Evolutionary conservation across 1,140 invertebrate genomes (phyloP).

Genomic region (Branchinecta lindahli): DNA sequence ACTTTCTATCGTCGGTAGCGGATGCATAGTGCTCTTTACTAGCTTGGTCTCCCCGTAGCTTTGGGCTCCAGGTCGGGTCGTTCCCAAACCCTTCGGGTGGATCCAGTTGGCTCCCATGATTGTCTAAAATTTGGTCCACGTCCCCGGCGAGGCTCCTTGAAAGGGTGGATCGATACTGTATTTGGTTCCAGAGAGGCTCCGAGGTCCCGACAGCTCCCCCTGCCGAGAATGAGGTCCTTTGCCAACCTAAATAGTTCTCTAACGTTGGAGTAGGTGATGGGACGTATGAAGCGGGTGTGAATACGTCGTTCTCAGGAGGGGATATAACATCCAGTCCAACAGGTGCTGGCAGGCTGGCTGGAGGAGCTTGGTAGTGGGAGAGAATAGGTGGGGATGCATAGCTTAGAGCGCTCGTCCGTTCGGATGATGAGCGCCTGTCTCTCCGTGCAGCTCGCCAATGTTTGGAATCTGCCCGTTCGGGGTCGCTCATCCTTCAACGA

Average conservation of each 20-base stretch:
- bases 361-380: constrained; percentile 17
- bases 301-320: constrained; percentile 16
- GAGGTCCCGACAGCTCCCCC: neutral
- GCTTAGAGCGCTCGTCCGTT: constrained; percentile 12
- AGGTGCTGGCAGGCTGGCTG: constrained; percentile 16
- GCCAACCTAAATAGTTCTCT: constrained; percentile 7
- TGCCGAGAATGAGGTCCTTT: neutral
- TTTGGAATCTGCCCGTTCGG: neutral
- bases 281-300: constrained; percentile 6
- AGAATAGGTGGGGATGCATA: constrained; percentile 17
- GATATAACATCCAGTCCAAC: constrained; percentile 19
- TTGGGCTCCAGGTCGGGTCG: constrained; percentile 13
- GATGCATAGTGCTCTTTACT: neutral
- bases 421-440: constrained; percentile 1
- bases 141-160: constrained; percentile 8
- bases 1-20: constrained; percentile 14
- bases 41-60: constrained; percentile 2
- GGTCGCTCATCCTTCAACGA: neutral
- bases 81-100: constrained; percentile 11
- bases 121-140: constrained; percentile 12
- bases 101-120: constrained; percentile 6
- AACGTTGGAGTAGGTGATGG: neutral
- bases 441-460: neutral
- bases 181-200: constrained; percentile 12
- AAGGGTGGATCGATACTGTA: constrained; percentile 11